Evolutionary conservation across 2,888 invertebrate genomes (phyloP).

Genomic region (Calephelis perditalis): DNA sequence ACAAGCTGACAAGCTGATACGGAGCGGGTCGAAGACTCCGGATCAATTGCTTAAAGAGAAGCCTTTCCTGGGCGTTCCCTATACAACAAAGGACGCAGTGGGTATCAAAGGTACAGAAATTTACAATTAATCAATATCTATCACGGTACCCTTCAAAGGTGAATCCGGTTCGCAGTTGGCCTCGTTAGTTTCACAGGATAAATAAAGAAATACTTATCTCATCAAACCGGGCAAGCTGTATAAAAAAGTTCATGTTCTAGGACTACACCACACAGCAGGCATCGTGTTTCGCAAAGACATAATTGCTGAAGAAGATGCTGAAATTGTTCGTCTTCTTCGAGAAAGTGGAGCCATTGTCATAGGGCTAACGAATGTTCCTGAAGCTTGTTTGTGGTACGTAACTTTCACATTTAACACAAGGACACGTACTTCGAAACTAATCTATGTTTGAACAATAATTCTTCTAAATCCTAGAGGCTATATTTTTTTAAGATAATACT

Average conservation of each 20-base stretch:
- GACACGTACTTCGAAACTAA: too few species aligned
- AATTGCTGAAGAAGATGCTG: conserved; percentile 55
- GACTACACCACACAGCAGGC: conserved; percentile 89
- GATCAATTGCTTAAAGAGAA: conserved; percentile 82
- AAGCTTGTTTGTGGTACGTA: conserved; percentile 92
- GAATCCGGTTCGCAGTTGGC: too few species aligned
- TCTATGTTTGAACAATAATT: too few species aligned
- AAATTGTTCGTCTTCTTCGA: conserved; percentile 84
- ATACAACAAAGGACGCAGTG: conserved; percentile 93
- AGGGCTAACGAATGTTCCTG: conserved; percentile 94
- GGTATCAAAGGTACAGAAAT: conserved; percentile 82
- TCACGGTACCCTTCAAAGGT: too few species aligned
- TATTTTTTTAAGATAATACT: too few species aligned
- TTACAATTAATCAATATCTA: too few species aligned
- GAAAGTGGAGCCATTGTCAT: conserved; percentile 93
- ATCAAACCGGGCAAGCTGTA: too few species aligned
- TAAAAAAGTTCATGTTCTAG: conserved; percentile 52
- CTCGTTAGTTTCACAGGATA: too few species aligned
- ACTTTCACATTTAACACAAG: too few species aligned
- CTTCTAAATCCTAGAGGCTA: too few species aligned
- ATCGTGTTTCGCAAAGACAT: conserved; percentile 79
- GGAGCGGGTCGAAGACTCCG: conserved; percentile 75
- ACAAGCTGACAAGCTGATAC: conserved; percentile 74
- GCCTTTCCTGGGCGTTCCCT: conserved; percentile 94
- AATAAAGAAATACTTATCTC: too few species aligned